Conservation (phyloP, 2,888 invertebrate genomes). For the Pammene aurita region DNA sequence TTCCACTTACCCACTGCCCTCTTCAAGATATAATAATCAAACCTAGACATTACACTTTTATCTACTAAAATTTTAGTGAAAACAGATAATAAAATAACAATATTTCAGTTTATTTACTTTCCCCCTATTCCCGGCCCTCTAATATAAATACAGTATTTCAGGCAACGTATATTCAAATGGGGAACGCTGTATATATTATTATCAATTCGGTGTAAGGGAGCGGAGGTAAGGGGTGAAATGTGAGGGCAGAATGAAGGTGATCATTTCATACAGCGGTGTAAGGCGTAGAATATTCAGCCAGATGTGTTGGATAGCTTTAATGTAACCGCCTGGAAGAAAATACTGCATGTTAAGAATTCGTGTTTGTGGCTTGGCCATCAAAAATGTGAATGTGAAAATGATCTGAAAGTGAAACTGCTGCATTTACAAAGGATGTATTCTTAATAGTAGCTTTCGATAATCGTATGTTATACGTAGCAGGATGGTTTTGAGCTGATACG, state of each 20-base stretch:
- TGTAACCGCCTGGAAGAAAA: neutral
- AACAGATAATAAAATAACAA: no score
- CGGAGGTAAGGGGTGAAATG: constrained; percentile 12
- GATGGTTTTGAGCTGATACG: no score
- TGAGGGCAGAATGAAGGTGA: constrained; percentile 25
- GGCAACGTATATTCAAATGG: constrained; percentile 26
- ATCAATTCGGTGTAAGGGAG: constrained; percentile 8
- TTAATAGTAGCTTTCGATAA: no score
- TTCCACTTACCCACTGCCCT: no score
- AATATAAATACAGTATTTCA: neutral
- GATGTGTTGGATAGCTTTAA: neutral
- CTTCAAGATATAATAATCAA: no score
- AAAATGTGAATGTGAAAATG: no score
- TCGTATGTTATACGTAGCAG: no score
- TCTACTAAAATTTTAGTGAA: no score
- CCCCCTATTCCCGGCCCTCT: neutral
- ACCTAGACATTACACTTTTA: no score
- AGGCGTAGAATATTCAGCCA: constrained; percentile 14
- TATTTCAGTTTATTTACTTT: neutral
- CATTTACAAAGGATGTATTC: no score
- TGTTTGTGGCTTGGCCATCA: no score
- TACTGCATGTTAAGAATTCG: neutral
- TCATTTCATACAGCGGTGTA: constrained; percentile 25
- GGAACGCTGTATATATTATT: constrained; percentile 14
- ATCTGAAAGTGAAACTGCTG: no score